These are phyloP conservation scores for Antheraea assamensis DNA, from an alignment of 2,888 invertebrate genomes.

Conservation along the genomic window DNA sequence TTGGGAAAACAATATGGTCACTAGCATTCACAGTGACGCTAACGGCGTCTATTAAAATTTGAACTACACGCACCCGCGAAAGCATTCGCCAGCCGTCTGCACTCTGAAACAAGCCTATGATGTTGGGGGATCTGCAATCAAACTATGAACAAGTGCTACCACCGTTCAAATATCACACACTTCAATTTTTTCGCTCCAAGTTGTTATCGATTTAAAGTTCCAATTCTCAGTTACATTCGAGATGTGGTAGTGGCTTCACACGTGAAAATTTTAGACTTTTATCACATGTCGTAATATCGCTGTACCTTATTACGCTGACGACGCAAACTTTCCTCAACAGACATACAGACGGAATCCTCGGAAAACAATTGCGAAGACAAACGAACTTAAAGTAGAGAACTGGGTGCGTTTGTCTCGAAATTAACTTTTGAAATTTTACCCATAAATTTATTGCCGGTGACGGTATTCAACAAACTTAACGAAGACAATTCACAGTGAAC, in stretches of 20 bases:
- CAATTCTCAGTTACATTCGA: background rate
- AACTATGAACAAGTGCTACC: no score
- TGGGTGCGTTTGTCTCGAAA: constrained; percentile 39
- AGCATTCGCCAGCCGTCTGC: no score
- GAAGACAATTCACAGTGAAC: constrained; percentile 29
- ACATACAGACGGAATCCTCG: constrained; percentile 32
- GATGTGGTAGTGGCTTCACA: background rate
- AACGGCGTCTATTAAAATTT: no score
- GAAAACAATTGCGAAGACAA: constrained; percentile 32
- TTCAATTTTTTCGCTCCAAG: no score
- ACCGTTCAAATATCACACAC: no score
- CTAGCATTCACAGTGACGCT: no score
- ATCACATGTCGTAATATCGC: background rate
- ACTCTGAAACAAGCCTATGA: no score
- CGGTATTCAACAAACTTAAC: constrained; percentile 45
- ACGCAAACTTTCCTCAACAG: constrained; percentile 16
- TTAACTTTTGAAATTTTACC: constrained; percentile 48
- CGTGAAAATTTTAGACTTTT: background rate
- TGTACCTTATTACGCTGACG: background rate
- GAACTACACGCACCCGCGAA: no score
- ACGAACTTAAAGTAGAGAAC: constrained; percentile 42
- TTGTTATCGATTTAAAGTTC: background rate
- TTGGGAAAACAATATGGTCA: no score
- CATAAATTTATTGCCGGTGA: constrained; percentile 46
- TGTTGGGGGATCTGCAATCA: no score